Evolutionary conservation across 2,797 vertebrate species (phyloP).

Genomic region (Clarias platycephalus): DNA sequence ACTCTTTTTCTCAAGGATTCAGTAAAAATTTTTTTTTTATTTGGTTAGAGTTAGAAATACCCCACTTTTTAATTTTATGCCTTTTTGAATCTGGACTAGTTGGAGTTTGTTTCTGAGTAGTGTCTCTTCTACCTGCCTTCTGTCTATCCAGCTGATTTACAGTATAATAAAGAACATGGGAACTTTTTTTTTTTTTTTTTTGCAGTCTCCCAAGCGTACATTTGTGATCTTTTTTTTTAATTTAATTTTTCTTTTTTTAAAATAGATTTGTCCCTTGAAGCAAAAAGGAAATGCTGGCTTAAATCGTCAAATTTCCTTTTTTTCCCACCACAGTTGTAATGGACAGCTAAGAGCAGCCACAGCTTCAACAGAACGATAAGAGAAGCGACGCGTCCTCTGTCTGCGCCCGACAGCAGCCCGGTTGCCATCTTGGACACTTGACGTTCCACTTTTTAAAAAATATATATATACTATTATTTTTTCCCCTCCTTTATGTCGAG

Average conservation of each 20-base stretch:
- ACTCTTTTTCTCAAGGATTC: conserved; percentile 79
- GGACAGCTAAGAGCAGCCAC: conserved; percentile 29
- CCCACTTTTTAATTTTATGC: conserved; percentile 37
- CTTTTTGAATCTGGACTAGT: conserved; percentile 52
- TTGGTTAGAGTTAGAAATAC: conserved; percentile 39
- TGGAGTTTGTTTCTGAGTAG: conserved; percentile 51
- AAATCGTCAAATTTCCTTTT: conserved; percentile 20
- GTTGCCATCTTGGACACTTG: conserved; percentile 28
- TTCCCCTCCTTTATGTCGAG: conserved; percentile 21
- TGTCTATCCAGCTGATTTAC: conserved; percentile 49
- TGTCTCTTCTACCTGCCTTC: conserved; percentile 38
- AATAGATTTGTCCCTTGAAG: conserved; percentile 33
- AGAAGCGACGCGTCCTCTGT: conserved; percentile 29
- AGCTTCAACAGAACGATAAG: conserved; percentile 16
- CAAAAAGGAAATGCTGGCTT: conserved; percentile 35
- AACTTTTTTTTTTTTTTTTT: conserved; percentile 21
- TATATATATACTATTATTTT: too few species aligned
- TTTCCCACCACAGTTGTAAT: conserved; percentile 5
- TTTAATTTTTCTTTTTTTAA: neutral
- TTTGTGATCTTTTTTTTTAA: too few species aligned
- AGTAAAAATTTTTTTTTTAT: conserved; percentile 64
- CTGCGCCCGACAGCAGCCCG: conserved; percentile 29
- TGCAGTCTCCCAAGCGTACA: conserved; percentile 10
- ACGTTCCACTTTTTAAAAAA: conserved; percentile 20
- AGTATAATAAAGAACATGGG: conserved; percentile 45